A percentile compares a stretch with the other conserved stretches of the same genome.
Evolutionary conservation across 2,113 vertebrate species (phyloP).

Genomic region (Dolichotis patagonum): DNA sequence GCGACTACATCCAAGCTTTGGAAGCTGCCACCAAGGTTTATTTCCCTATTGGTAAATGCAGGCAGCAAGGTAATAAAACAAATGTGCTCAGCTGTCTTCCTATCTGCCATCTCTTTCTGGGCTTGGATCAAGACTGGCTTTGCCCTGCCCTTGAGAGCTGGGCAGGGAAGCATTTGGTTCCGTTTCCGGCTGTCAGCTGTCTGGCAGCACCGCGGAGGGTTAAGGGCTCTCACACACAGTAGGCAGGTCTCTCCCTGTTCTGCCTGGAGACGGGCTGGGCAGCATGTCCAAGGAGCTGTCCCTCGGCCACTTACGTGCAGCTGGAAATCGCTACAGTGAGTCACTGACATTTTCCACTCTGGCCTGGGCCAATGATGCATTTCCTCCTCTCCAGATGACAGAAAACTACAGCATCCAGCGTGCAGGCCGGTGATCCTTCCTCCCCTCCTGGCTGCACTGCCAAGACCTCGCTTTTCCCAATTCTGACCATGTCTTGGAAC

Average conservation of each 20-base stretch:
- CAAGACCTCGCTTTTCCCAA: neutral
- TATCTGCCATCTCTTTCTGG: neutral
- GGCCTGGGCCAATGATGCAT: neutral
- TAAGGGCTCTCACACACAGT: neutral
- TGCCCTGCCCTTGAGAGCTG: neutral
- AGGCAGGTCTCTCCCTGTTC: slow-evolving; percentile 52
- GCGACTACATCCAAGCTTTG: neutral
- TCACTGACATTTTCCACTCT: neutral
- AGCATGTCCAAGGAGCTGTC: slow-evolving; percentile 1
- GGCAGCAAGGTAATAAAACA: neutral
- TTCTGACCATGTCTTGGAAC: neutral
- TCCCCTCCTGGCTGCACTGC: neutral
- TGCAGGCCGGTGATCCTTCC: rapidly evolving
- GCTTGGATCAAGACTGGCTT: neutral
- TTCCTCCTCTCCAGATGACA: neutral
- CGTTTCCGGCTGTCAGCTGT: neutral
- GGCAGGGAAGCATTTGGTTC: slow-evolving; percentile 17
- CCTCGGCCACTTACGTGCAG: rapidly evolving
- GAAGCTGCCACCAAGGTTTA: neutral
- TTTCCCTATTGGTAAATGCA: neutral
- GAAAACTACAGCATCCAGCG: neutral
- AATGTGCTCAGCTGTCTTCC: neutral
- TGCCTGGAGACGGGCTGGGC: neutral
- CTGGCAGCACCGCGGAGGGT: neutral
- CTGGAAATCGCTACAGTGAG: neutral